These are phyloP conservation scores for Platypus cylindrus DNA, from an alignment of 2,888 invertebrate genomes.

Conservation along the genomic window DNA sequence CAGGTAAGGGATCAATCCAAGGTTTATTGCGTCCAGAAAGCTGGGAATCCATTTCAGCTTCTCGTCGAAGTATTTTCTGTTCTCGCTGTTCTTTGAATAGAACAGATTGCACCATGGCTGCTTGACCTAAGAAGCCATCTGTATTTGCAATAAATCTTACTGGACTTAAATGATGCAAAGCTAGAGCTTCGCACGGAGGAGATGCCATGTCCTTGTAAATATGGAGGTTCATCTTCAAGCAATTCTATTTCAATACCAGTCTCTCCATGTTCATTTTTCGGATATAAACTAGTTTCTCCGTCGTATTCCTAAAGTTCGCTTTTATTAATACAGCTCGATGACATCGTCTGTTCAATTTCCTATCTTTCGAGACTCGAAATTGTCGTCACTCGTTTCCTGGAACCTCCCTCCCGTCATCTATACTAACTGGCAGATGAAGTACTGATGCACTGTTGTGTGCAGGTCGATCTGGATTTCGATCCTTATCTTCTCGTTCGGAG, in stretches of 20 bases:
- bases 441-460: conserved; percentile 44
- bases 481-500: conserved; percentile 53
- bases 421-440: conserved; percentile 30
- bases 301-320: conserved; percentile 96
- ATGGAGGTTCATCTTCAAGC: conserved; percentile 97
- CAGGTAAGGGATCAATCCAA: conserved; percentile 94
- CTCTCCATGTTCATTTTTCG: conserved; percentile 86
- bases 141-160: conserved; percentile 95
- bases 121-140: conserved; percentile 95
- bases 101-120: conserved; percentile 99
- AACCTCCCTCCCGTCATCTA: conserved; percentile 72
- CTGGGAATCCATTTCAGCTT: conserved; percentile 78
- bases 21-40: conserved; percentile 78
- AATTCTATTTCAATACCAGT: conserved; percentile 97
- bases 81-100: conserved; percentile 94
- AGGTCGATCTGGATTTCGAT: conserved; percentile 89
- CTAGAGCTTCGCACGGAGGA: no score
- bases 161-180: conserved; percentile 83
- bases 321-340: conserved; percentile 82
- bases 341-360: conserved; percentile 97
- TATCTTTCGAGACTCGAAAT: conserved; percentile 94
- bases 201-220: conserved; percentile 81
- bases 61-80: conserved; percentile 89
- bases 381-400: conserved; percentile 73
- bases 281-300: conserved; percentile 84